Base-by-base conservation (phyloP, 2,888 invertebrate species). In the Dicyrtoma fusca region DNA sequence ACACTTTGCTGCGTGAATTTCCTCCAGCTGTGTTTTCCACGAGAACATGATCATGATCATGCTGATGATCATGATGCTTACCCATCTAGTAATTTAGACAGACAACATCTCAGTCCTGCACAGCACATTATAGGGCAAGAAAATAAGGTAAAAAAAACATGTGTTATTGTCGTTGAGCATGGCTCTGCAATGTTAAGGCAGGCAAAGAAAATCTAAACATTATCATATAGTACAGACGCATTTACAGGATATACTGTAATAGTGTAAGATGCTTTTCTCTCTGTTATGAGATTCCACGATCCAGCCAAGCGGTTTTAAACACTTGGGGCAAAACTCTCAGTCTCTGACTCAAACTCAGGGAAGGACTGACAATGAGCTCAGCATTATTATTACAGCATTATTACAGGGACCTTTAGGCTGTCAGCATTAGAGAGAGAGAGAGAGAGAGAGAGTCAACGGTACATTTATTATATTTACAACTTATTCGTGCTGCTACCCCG, bases 271-370 rank as follows among this genome's bases (percentile, higher is more conserved):
- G 3, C 8, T 34, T 34, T 34, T 34, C n/a, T 44, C 45, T 10
- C 4, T 17, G 8, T 5, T n/a, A 51, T 51, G 17, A 14, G 51
- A 14, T n/a, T 14, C 19, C 10, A 19, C 14, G 42, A 26, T 34
- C 53, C 65, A 34, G 53, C 21, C 8, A 42, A 65, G 51, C 65
- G 65, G 65, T 51, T 49, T 49, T 53, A 17, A 42, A 53, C 65
- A 65, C 65, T 53, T 51, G 17, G 34, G 65, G 65, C 65, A 53
- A 49, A 65, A 65, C n/a, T 49, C 51, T 17, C 34, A 61, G 61
- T 13, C 14, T 34, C 61, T 34, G 61, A 34, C 4, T 34, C 8
- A 8, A 34, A 34, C n/a, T 61, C 42, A 61, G n/a, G n/a, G n/a
- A n/a, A n/a, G 17, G 13, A 61, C 61, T 61, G 61, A 61, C 61